Conservation (phyloP, 2,113 vertebrate species). For the Tonatia bakeri region DNA sequence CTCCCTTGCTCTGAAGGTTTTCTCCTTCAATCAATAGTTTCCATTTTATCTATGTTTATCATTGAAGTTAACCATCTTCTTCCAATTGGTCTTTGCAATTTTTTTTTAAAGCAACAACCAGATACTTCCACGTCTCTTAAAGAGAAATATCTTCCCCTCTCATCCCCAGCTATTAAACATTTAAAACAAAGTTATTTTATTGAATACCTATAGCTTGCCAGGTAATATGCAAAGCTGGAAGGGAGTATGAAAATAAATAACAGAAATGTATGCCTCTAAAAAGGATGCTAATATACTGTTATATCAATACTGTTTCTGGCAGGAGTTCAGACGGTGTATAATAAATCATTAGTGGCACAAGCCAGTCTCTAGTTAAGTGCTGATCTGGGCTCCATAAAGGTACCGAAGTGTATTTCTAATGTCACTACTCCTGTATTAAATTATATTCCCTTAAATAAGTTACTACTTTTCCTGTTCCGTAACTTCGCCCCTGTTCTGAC, state of each 20-base stretch:
- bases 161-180: background rate
- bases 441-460: constrained; percentile 10
- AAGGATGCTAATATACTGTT: constrained; percentile 19
- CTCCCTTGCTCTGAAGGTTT: background rate
- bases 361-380: background rate
- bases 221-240: background rate
- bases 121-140: background rate
- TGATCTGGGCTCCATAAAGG: background rate
- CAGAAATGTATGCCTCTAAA: background rate
- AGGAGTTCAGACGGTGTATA: background rate
- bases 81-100: background rate
- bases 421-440: background rate
- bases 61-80: background rate
- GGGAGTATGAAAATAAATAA: background rate
- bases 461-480: background rate
- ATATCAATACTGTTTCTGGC: constrained; percentile 8
- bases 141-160: background rate
- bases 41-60: constrained; percentile 39
- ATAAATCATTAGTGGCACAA: constrained; percentile 36
- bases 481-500: background rate
- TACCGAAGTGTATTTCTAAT: background rate
- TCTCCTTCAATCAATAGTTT: constrained; percentile 41
- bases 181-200: constrained; percentile 16
- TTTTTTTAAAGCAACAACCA: background rate
- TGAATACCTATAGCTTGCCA: background rate